Evolutionary conservation across 1,140 invertebrate species (phyloP).

Genomic region (Solenopsis fugax): DNA sequence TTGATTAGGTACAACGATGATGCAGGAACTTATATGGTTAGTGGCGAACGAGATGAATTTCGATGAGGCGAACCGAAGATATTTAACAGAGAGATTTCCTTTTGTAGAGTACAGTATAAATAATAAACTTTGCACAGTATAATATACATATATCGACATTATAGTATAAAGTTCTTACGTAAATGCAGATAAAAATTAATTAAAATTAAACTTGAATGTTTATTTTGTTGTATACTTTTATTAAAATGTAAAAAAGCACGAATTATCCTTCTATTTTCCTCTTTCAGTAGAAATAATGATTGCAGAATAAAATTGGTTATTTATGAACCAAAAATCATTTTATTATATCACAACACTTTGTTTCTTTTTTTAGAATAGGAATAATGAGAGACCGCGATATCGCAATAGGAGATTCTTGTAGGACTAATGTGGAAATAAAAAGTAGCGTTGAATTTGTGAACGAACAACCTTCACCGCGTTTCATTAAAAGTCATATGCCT

Average conservation of each 20-base stretch:
- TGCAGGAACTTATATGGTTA: slow-evolving; percentile 93
- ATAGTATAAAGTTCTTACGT: neutral
- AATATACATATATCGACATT: too few species aligned
- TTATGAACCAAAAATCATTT: neutral
- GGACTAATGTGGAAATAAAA: neutral
- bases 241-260: neutral
- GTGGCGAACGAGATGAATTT: slow-evolving; percentile 91
- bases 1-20: slow-evolving; percentile 92
- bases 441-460: neutral
- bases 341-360: neutral
- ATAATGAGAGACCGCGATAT: neutral
- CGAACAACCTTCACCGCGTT: slow-evolving; percentile 84
- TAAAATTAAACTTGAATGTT: too few species aligned
- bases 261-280: neutral
- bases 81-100: slow-evolving; percentile 89
- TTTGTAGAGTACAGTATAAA: slow-evolving; percentile 90
- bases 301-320: neutral
- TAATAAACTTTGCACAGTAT: too few species aligned
- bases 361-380: neutral
- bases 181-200: too few species aligned
- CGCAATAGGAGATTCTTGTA: too few species aligned
- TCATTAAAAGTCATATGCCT: slow-evolving; percentile 91
- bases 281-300: neutral
- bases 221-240: too few species aligned
- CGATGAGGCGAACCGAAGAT: slow-evolving; percentile 87